Conservation (phyloP, 2,113 vertebrate genomes). For the Crotalus viridis region DNA sequence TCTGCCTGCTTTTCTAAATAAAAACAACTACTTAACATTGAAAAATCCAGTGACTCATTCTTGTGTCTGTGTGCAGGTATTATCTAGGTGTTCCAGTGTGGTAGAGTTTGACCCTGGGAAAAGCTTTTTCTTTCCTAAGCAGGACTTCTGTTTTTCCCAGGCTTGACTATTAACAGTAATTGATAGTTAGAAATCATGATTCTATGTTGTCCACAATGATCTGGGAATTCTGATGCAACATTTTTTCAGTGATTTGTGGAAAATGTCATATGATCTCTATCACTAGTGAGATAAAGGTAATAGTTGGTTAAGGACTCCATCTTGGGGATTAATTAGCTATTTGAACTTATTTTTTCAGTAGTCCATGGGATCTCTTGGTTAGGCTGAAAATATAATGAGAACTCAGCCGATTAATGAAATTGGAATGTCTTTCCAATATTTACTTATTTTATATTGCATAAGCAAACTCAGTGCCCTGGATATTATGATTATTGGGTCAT, state of each 20-base stretch:
- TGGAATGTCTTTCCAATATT: neutral
- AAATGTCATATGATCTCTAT: neutral
- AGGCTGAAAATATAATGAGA: neutral
- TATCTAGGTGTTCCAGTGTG: neutral
- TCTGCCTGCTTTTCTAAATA: neutral
- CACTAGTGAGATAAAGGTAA: neutral
- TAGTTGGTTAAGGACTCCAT: neutral
- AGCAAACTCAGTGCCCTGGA: neutral
- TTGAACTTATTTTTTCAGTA: neutral
- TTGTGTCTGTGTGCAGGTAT: neutral
- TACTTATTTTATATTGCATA: neutral
- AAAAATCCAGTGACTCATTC: neutral
- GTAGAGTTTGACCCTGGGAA: neutral
- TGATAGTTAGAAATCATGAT: neutral
- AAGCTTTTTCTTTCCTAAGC: neutral
- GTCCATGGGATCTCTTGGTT: neutral
- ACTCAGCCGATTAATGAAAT: neutral
- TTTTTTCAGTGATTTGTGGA: neutral
- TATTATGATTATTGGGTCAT: neutral
- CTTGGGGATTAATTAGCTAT: neutral
- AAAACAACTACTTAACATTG: neutral
- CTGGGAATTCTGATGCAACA: neutral
- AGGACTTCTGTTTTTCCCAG: no score
- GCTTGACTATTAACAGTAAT: neutral
- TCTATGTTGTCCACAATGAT: neutral